Percentiles rank a stretch among this genome's conserved stretches.
These are phyloP conservation scores for Pampus argenteus DNA, from an alignment of 2,797 vertebrate genomes.

Conservation along the genomic window DNA sequence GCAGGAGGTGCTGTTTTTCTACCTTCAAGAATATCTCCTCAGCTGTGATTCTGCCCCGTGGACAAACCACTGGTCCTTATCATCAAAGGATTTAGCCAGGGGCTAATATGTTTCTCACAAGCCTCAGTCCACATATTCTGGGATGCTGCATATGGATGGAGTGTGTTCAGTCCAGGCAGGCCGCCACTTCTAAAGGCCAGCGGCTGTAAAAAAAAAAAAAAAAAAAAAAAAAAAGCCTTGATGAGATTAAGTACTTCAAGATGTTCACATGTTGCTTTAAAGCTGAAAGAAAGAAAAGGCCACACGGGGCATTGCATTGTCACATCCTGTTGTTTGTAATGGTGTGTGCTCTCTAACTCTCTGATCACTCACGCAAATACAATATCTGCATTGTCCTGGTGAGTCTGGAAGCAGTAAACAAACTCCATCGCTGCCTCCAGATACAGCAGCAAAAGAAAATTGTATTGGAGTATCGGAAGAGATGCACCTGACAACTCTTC, in stretches of 20 bases:
- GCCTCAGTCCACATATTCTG: constrained; percentile 64
- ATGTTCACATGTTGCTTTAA: constrained; percentile 81
- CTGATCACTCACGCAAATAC: constrained; percentile 45
- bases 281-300: constrained; percentile 71
- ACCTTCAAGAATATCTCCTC: neutral
- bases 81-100: constrained; percentile 65
- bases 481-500: constrained; percentile 42
- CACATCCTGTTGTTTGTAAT: constrained; percentile 71
- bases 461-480: constrained; percentile 32
- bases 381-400: constrained; percentile 47
- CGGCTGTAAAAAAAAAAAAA: constrained; percentile 64
- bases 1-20: constrained; percentile 46
- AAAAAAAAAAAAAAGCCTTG: constrained; percentile 65
- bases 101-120: constrained; percentile 73
- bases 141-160: constrained; percentile 73
- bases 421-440: constrained; percentile 44
- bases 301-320: constrained; percentile 60
- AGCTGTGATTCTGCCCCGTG: neutral
- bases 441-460: constrained; percentile 23
- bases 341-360: constrained; percentile 19
- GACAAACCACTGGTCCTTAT: constrained; percentile 48
- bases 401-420: constrained; percentile 62
- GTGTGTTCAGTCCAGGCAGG: constrained; percentile 65
- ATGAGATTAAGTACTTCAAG: constrained; percentile 90
- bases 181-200: constrained; percentile 80